These are phyloP conservation scores for Sinodicranocentrus sp. DNA, from an alignment of 2,888 invertebrate species.

Conservation along the genomic window DNA sequence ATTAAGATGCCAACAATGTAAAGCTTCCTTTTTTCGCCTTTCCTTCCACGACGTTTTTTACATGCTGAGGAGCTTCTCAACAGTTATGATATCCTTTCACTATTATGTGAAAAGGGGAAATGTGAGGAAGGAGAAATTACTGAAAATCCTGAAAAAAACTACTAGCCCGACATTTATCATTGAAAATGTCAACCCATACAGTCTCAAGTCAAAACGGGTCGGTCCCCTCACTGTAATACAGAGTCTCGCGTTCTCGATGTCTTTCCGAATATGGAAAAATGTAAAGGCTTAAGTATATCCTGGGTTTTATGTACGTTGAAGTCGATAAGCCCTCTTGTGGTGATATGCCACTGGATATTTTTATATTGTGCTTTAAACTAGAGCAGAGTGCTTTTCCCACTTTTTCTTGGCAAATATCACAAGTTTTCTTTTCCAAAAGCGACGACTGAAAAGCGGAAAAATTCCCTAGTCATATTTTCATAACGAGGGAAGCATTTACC, in stretches of 20 bases:
- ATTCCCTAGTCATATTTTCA: conserved; percentile 58
- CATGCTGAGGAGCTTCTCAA: too few species aligned
- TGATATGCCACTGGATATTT: too few species aligned
- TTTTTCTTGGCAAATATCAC: conserved; percentile 46
- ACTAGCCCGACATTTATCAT: conserved; percentile 70
- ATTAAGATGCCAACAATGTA: conserved; percentile 72
- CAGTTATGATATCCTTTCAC: neutral
- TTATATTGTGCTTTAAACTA: conserved; percentile 35
- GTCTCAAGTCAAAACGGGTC: conserved; percentile 56
- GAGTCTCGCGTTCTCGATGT: neutral
- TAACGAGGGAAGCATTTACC: conserved; percentile 54
- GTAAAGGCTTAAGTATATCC: too few species aligned
- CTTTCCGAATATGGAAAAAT: too few species aligned
- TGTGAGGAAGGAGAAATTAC: conserved; percentile 67
- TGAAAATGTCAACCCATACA: conserved; percentile 68
- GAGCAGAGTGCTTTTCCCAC: conserved; percentile 34
- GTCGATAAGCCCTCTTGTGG: too few species aligned
- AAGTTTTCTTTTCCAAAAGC: conserved; percentile 8
- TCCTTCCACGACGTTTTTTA: conserved; percentile 20
- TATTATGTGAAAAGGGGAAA: conserved; percentile 59
- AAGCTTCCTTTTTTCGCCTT: conserved; percentile 51
- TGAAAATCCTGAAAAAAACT: conserved; percentile 64
- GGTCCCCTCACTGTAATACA: conserved; percentile 34
- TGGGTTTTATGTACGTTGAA: too few species aligned
- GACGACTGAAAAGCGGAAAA: conserved; percentile 25